A percentile compares a stretch with the other conserved stretches of the same genome.
Evolutionary conservation across 2,888 invertebrate species (phyloP).

Genomic region (Parochlus steinenii): DNA sequence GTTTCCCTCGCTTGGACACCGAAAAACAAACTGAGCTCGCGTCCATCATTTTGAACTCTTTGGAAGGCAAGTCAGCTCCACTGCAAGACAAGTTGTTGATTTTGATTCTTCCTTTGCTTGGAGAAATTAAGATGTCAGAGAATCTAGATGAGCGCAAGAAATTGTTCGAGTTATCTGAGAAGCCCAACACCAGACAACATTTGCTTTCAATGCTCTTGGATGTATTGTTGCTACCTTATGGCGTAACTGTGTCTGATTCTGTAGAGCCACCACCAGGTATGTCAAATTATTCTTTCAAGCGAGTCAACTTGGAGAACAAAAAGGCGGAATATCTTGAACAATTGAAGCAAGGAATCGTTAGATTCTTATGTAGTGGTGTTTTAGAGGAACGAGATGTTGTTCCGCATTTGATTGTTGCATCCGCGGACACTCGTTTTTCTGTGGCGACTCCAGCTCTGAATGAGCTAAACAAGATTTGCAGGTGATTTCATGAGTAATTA

Average conservation of each 20-base stretch:
- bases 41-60: constrained; percentile 55
- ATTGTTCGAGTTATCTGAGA: constrained; percentile 53
- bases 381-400: constrained; percentile 59
- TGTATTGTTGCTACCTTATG: constrained; percentile 70
- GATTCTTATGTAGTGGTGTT: constrained; percentile 63
- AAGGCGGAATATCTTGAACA: constrained; percentile 66
- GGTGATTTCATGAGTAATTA: constrained; percentile 22
- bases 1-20: constrained; percentile 63
- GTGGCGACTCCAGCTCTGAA: constrained; percentile 77
- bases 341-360: constrained; percentile 62
- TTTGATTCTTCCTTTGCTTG: constrained; percentile 62
- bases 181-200: constrained; percentile 34
- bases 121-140: constrained; percentile 44
- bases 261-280: constrained; percentile 52
- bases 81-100: constrained; percentile 78
- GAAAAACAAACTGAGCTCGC: constrained; percentile 59
- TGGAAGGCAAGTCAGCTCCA: constrained; percentile 62
- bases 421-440: constrained; percentile 76
- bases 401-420: constrained; percentile 64
- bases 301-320: constrained; percentile 53
- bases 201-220: constrained; percentile 67
- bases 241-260: constrained; percentile 34
- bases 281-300: constrained; percentile 57
- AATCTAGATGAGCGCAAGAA: constrained; percentile 44
- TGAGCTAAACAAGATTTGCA: constrained; percentile 61